Base-by-base conservation (phyloP, 2,888 invertebrate genomes). In the Tiliacea citrago region DNA sequence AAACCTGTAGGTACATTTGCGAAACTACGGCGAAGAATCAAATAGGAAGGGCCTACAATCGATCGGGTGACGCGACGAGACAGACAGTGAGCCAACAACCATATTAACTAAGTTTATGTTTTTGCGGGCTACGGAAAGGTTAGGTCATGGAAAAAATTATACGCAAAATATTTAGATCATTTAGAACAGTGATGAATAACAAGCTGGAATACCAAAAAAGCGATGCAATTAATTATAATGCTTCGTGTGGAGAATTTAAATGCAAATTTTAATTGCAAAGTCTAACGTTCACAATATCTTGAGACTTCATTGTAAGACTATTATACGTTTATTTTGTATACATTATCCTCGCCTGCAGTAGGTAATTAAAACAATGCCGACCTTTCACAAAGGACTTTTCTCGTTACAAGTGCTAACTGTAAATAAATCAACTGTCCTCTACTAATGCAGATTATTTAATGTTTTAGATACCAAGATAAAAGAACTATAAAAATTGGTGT, bases 31-130 rank as follows among this genome's bases (percentile, higher is more conserved):
- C 55, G 58, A 51, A 35, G 53, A 10, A 7, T 39, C 39, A 7
- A 39, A 35, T 62, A 60, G 62, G 58, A 18, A 49, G 55, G 47
- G 63, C 57, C 18, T 57, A 73, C 53, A 24, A 86, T 87, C 81
- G 86, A 87, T 87, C 83, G 47, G 39, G 53, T 47, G 65, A 58
- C 47, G 49, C 29, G 21, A 70, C 45, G 47, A 67, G 61, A 24
- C 58, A 67, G 87, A 80, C 86, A 82, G 47, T 49, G 73, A 78
- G 86, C 87, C 87, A 87, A 87, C 77, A 74, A 62, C 75, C 80
- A 78, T 85, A 39, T 4, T 39, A 39, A 4, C 7, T 39, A 71
- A 45, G 39, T 63, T 75, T 62, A 55, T 58, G 45, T 49, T 68
- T 66, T 66, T 58, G 49, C 12, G 12, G 1, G 53, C 8, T 63